Conservation (phyloP, 2,797 vertebrate species). For the Argya squamiceps region DNA sequence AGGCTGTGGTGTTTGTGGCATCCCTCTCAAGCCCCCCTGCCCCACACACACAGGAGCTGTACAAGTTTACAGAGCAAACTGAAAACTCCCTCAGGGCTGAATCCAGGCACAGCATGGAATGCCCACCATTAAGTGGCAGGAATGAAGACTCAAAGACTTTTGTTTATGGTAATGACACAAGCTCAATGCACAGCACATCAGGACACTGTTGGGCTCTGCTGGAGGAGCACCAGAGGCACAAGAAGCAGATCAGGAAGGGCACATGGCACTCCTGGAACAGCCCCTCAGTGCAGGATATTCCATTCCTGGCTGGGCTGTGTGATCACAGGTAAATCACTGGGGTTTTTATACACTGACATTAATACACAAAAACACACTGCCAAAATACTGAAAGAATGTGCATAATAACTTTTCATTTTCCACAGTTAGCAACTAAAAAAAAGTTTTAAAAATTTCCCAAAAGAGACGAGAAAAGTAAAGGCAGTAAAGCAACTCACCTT, state of each 20-base stretch:
- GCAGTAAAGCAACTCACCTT: neutral
- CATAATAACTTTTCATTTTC: neutral
- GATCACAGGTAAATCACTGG: neutral
- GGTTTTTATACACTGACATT: neutral
- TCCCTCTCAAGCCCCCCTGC: neutral
- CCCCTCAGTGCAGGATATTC: neutral
- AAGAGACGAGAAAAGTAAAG: neutral
- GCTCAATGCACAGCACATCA: neutral
- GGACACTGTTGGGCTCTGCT: neutral
- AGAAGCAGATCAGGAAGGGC: neutral
- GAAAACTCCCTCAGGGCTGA: constrained; percentile 44
- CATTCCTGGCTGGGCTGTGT: neutral
- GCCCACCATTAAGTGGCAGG: constrained; percentile 52
- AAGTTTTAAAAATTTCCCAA: neutral
- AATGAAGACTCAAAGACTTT: constrained; percentile 54
- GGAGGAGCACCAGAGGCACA: constrained; percentile 19
- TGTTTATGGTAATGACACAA: constrained; percentile 24
- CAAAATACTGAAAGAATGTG: neutral
- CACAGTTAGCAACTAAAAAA: neutral
- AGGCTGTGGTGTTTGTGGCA: neutral
- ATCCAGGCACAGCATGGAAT: constrained; percentile 44
- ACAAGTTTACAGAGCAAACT: constrained; percentile 44
- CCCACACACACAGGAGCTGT: neutral
- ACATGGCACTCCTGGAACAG: neutral
- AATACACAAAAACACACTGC: neutral